Evolutionary conservation across 2,797 vertebrate species (phyloP), one percentile per base, ranked within the genome.

Genomic region (Enteromius thamalakanensis): DNA sequence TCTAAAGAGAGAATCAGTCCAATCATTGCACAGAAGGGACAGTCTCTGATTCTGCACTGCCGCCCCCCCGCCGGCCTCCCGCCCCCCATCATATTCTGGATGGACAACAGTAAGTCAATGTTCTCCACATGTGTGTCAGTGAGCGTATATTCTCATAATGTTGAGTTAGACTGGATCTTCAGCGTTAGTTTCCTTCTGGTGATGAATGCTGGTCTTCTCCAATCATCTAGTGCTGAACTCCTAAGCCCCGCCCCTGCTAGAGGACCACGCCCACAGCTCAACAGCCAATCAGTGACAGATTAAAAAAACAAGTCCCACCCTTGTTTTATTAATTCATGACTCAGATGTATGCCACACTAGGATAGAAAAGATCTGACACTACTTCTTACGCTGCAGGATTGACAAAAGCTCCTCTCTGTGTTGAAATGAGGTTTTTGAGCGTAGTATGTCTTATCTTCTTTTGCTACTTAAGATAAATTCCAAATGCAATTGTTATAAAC

Each of bases 61-160:
- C 95, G 94, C 82, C 98, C 98, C 14, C 98, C 98, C 0, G 90
- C 95, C 47, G 98, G 98, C 85, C 93, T 99, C 58, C 98, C 98
- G 26, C 96, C 97, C 75, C 97, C 98, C 82, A 94, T 99, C 85
- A 96, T 99, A 89, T 99, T 99, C 95, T 99, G 98, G 98, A 99
- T 99, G 98, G 97, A 99, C 94, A 97, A 97, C 40, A 96, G 98
- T 99, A 93, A 99, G 97, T 15, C 3, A 62, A 49, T 23, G 1
- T 15, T 69, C 23, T 45, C n/a, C 42, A 14, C 26, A 10, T 0
- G 3, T 23, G 47, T 49, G 23, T 49, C 9, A 53, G 15, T 19
- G 2, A 74, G 8, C 26, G 32, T 71, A 6, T 12, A 60, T 26
- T 42, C 12, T 47, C 3, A 1, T 70, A 17, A 26, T 45, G 42